Evolutionary conservation across 2,113 vertebrate genomes (phyloP), one percentile per base, ranked within the genome.

Genomic region (Sorex araneus): DNA sequence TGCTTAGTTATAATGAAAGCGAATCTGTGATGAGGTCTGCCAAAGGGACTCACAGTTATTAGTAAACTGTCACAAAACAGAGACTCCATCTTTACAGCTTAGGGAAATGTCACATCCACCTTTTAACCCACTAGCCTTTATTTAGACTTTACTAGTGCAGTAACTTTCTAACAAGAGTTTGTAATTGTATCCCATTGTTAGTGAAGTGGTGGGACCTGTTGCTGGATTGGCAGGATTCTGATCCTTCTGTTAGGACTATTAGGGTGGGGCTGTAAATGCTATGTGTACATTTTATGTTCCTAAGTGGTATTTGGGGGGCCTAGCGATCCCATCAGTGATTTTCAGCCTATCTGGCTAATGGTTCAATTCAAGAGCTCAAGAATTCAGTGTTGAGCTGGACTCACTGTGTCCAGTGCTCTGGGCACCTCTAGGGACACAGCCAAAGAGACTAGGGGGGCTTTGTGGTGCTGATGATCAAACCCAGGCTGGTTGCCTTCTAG

Each of bases 21-120:
- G 75, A 63, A 81, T 74, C 11, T 93, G 77, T 87, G 50, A 64
- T 36, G 63, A 63, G 78, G 50, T 60, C 7, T 87, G 40, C 73
- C 87, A 70, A 40, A 57, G 21, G 1, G 36, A 63, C 3, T 3
- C 27, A 18, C 9, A 75, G 64, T 91, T 77, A 12, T 87, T 78
- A 73, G 12, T 74, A 10, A 54, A 15, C 3, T 30, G 15, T 84
- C 82, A 27, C 3, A 19, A 64, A 89, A 60, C 10, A 73, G 73
- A 50, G 19, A 32, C 36, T 67, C 45, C 50, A 32, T 64, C 89
- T 28, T 77, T 25, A 0, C 9, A 60, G 45, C 32, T 30, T 84
- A 19, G 15, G 11, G 47, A 87, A 45, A 40, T 4, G 36, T 3
- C 25, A 23, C 19, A 36, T 27, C 36, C 40, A 67, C 19, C 43